Percentiles rank a stretch among this genome's conserved stretches.
Evolutionary conservation across 1,140 invertebrate genomes (phyloP).

Genomic region (Hyles euphorbiae): DNA sequence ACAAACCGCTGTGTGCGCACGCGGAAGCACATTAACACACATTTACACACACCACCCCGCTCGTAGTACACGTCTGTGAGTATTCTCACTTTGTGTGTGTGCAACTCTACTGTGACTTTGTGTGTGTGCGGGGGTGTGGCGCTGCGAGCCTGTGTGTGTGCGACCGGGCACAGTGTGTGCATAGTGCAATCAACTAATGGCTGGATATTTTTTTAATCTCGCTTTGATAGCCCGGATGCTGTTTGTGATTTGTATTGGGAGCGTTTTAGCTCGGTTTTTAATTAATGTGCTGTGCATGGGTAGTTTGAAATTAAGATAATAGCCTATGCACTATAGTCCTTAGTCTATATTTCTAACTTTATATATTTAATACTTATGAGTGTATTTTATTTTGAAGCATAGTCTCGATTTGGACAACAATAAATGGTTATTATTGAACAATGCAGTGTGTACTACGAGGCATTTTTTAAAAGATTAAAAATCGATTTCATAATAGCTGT

Average conservation of each 20-base stretch:
- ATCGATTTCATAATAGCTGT: too few species aligned
- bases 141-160: constrained; percentile 35
- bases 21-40: constrained; percentile 67
- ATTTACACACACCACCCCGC: constrained; percentile 49
- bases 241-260: neutral
- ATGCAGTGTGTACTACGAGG: too few species aligned
- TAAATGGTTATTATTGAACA: too few species aligned
- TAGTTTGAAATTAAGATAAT: too few species aligned
- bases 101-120: constrained; percentile 46
- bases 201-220: constrained; percentile 1
- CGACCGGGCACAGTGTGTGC: constrained; percentile 41
- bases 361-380: too few species aligned
- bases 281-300: too few species aligned
- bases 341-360: too few species aligned
- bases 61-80: constrained; percentile 15
- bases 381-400: too few species aligned
- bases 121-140: constrained; percentile 51
- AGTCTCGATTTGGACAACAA: too few species aligned
- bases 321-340: too few species aligned
- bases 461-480: too few species aligned
- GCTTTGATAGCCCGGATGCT: neutral
- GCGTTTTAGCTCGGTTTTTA: too few species aligned
- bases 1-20: constrained; percentile 20
- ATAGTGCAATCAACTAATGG: constrained; percentile 9
- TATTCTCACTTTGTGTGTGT: constrained; percentile 47